Evolutionary conservation across 2,113 vertebrate species (phyloP).

Genomic region (Arenaria interpres): DNA sequence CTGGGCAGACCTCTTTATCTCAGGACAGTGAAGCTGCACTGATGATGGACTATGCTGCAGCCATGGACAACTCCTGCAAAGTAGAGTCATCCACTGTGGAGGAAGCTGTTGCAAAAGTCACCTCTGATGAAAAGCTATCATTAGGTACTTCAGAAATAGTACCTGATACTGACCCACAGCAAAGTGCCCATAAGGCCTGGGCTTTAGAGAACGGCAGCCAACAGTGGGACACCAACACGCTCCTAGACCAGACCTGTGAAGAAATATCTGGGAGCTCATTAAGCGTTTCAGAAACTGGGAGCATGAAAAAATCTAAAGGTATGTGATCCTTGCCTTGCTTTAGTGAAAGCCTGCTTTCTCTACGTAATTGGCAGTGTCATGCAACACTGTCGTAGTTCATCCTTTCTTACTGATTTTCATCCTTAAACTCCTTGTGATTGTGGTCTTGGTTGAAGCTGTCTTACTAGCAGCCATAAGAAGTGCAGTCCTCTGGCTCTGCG

Average conservation of each 20-base stretch:
- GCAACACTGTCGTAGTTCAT: not conserved
- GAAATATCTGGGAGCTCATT: conserved; percentile 86
- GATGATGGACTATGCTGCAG: conserved; percentile 90
- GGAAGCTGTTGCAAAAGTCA: not conserved
- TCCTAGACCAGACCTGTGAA: conserved; percentile 79
- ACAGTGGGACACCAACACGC: conserved; percentile 77
- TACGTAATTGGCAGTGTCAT: rapidly evolving
- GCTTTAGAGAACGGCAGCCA: conserved; percentile 49
- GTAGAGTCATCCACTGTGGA: conserved; percentile 41
- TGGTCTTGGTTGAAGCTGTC: not conserved
- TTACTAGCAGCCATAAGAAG: not conserved
- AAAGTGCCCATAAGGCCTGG: conserved; percentile 58
- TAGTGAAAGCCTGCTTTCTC: not conserved
- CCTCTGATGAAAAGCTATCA: not conserved
- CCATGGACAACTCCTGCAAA: conserved; percentile 85
- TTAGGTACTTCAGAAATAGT: not conserved
- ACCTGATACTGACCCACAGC: not conserved
- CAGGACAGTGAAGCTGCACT: conserved; percentile 88
- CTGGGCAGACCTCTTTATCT: conserved; percentile 76
- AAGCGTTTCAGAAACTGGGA: conserved; percentile 83
- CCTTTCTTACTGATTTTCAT: not conserved
- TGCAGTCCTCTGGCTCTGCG: not conserved
- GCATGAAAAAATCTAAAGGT: conserved; percentile 93
- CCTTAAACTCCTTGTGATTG: not conserved
- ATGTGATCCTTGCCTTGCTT: not conserved